These are phyloP conservation scores for Pachyuromys duprasi DNA, from an alignment of 2,797 vertebrate species.

Conservation along the genomic window DNA sequence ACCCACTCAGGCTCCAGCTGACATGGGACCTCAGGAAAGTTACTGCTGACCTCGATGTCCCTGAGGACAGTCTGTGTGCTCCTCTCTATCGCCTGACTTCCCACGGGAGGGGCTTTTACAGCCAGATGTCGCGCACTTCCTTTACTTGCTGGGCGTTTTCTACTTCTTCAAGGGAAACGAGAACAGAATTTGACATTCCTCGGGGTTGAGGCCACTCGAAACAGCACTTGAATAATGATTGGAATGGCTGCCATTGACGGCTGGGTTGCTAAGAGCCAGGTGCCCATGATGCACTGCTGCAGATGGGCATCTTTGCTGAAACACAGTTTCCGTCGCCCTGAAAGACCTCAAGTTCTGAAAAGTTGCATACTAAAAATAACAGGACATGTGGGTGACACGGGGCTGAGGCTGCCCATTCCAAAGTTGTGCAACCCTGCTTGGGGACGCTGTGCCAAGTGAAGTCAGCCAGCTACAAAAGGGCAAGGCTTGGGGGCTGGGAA, in stretches of 20 bases:
- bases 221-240: neutral
- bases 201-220: neutral
- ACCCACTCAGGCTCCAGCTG: neutral
- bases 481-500: neutral
- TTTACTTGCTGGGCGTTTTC: neutral
- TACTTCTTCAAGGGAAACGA: neutral
- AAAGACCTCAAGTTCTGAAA: conserved; percentile 6
- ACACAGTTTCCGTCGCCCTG: neutral
- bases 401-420: neutral
- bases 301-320: neutral
- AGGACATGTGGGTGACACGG: neutral
- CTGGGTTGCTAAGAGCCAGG: neutral
- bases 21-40: neutral
- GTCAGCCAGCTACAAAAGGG: neutral
- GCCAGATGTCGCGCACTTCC: neutral
- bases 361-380: conserved; percentile 24
- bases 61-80: neutral
- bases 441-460: neutral
- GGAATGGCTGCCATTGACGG: neutral
- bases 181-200: neutral
- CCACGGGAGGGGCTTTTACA: neutral
- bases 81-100: neutral
- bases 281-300: neutral
- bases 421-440: neutral
- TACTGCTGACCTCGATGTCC: neutral